These are phyloP conservation scores for Mystacides longicornis DNA, from an alignment of 2,888 invertebrate species.

Conservation along the genomic window DNA sequence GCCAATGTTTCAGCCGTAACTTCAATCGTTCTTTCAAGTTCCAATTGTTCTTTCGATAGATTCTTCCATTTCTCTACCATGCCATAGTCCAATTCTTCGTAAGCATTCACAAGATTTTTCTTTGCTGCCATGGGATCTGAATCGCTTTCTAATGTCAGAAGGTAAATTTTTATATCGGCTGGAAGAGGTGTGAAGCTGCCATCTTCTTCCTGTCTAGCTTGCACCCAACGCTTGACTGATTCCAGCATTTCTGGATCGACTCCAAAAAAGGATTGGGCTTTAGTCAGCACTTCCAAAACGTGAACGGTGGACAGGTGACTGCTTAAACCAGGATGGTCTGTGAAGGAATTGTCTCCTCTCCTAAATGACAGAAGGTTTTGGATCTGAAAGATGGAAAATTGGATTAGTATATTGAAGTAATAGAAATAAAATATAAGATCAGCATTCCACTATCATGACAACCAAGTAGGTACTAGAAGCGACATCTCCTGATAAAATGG, in stretches of 20 bases:
- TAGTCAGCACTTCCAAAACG: slow-evolving; percentile 52
- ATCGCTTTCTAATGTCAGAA: slow-evolving; percentile 36
- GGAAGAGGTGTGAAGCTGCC: slow-evolving; percentile 54
- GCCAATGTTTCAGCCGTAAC: slow-evolving; percentile 57
- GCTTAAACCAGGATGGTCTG: slow-evolving; percentile 56
- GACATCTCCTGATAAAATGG: too few relatives aligned
- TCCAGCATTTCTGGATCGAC: slow-evolving; percentile 54
- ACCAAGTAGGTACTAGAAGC: too few relatives aligned
- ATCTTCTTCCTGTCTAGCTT: slow-evolving; percentile 50
- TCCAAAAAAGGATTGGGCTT: slow-evolving; percentile 54
- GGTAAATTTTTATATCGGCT: slow-evolving; percentile 51
- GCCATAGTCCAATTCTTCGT: slow-evolving; percentile 39
- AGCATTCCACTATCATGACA: too few relatives aligned
- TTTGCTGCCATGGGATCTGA: slow-evolving; percentile 11
- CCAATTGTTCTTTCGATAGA: slow-evolving; percentile 42
- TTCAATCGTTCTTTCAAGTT: slow-evolving; percentile 51
- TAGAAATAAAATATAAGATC: too few relatives aligned
- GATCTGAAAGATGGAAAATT: slow-evolving; percentile 46
- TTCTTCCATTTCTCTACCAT: slow-evolving; percentile 31
- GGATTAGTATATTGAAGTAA: too few relatives aligned
- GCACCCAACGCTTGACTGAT: slow-evolving; percentile 55
- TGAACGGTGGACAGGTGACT: slow-evolving; percentile 54
- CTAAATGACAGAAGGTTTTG: slow-evolving; percentile 56
- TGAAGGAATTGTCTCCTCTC: slow-evolving; percentile 59
- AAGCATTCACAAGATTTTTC: slow-evolving; percentile 28